Evolutionary conservation across 2,113 vertebrate species (phyloP), one percentile per base, ranked within the genome.

Genomic region (Brachirus orientalis): DNA sequence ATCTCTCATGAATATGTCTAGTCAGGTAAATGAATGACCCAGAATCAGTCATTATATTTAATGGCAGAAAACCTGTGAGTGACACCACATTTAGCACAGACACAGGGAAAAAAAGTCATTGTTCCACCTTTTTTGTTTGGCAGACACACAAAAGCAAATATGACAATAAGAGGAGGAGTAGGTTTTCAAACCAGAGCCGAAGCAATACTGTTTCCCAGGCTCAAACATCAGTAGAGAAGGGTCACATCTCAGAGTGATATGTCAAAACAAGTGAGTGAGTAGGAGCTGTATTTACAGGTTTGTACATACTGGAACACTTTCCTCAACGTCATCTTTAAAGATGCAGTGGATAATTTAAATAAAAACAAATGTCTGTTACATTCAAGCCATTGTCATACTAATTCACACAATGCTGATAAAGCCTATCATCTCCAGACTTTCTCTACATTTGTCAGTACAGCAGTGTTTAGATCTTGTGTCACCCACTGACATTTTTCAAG

Each of bases 201-300:
- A 69, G 67, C 63, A 12, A 1, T 61, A 61, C 20, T 56, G 46
- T 71, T 73, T 65, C 5, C 22, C 38, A 28, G 63, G 80, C 28
- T 61, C 50, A 75, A 38, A 47, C 47, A 77, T 64, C 69, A 37
- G 14, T 44, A 71, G 56, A 65, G 67, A 73, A 48, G 19, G n/a
- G 22, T 16, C 59, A 73, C 51, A 71, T 66, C 62, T 38, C 2
- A 56, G 19, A 69, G 55, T n/a, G 50, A 2, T 3, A n/a, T 59
- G 41, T 69, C 36, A 68, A 65, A 37, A 75, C 14, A 41, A 48
- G 45, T 1, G 2, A 33, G 13, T 43, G 16, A 20, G 8, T 10
- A 36, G 46, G 18, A 6, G 22, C 33, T 61, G 35, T 41, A 50
- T 54, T 53, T 37, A 18, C 11, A 44, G 40, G 13, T 22, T 10